These are phyloP conservation scores for Alosa sapidissima DNA, from an alignment of 2,797 vertebrate genomes.

Conservation along the genomic window DNA sequence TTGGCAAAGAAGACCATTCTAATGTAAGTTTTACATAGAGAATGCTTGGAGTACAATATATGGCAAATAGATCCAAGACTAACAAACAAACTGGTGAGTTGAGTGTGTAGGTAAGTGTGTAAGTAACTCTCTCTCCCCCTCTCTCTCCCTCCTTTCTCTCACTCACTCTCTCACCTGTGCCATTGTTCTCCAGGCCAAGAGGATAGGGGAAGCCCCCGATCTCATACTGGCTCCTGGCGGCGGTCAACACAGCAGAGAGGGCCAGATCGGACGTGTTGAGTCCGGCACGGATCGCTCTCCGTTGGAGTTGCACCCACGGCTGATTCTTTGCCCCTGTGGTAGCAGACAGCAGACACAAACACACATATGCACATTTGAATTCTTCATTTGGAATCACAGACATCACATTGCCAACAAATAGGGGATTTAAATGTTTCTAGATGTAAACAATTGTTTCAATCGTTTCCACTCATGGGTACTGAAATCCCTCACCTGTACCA, in stretches of 20 bases:
- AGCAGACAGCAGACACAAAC: not conserved
- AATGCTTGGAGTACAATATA: too few species aligned
- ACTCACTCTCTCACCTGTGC: constrained; percentile 65
- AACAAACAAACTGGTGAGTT: too few species aligned
- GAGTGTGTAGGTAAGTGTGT: too few species aligned
- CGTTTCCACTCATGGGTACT: too few species aligned
- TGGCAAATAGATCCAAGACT: too few species aligned
- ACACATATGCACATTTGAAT: not conserved
- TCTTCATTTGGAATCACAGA: not conserved
- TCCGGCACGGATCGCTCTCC: constrained; percentile 73
- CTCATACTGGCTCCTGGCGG: constrained; percentile 74
- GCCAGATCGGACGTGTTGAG: constrained; percentile 77
- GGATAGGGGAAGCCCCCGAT: constrained; percentile 81
- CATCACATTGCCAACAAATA: not conserved
- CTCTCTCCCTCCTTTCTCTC: not conserved
- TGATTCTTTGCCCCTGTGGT: constrained; percentile 75
- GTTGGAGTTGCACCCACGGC: constrained; percentile 82
- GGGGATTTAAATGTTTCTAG: not conserved
- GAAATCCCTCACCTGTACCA: too few species aligned
- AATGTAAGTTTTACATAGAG: too few species aligned
- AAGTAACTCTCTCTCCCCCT: too few species aligned
- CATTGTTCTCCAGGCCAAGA: constrained; percentile 73
- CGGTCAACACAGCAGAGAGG: constrained; percentile 78
- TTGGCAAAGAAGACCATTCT: too few species aligned
- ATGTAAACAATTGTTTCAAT: too few species aligned